phyloP scores from a whole-genome alignment of 2,797 vertebrate genomes.

The Acrocephalus scirpaceus region DNA sequence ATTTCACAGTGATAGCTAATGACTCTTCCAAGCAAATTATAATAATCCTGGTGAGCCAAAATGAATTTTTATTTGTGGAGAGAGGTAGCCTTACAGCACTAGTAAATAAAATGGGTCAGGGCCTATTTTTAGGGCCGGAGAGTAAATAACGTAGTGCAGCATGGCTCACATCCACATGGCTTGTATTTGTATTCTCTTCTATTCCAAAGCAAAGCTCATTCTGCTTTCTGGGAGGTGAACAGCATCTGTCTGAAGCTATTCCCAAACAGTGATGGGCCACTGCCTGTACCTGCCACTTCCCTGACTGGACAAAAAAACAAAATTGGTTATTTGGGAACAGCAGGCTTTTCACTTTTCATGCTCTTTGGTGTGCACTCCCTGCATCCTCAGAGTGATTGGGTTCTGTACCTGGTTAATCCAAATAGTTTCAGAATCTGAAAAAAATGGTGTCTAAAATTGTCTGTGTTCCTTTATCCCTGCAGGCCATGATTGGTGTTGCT shows the following conservation, averaged over 20 bases:
- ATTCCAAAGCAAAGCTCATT: neutral
- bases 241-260: neutral
- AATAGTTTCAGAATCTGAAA: neutral
- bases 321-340: neutral
- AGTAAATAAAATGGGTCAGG: neutral
- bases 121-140: neutral
- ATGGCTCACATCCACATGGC: neutral
- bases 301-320: neutral
- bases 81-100: neutral
- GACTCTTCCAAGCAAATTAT: constrained; percentile 6
- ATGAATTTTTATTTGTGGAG: neutral
- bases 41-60: neutral
- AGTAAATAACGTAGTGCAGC: neutral
- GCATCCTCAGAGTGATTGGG: neutral
- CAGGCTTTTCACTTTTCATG: neutral
- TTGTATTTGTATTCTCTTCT: neutral
- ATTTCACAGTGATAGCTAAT: neutral
- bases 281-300: neutral
- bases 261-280: neutral
- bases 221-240: neutral
- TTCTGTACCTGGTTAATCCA: neutral
- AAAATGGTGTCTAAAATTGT: neutral
- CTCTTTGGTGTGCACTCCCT: neutral
- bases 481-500: constrained; percentile 95
- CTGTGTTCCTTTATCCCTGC: neutral